These are phyloP conservation scores for Spongia lamella DNA, from an alignment of 37 sponge, comb jelly and placozoan genomes.

Conservation along the genomic window DNA sequence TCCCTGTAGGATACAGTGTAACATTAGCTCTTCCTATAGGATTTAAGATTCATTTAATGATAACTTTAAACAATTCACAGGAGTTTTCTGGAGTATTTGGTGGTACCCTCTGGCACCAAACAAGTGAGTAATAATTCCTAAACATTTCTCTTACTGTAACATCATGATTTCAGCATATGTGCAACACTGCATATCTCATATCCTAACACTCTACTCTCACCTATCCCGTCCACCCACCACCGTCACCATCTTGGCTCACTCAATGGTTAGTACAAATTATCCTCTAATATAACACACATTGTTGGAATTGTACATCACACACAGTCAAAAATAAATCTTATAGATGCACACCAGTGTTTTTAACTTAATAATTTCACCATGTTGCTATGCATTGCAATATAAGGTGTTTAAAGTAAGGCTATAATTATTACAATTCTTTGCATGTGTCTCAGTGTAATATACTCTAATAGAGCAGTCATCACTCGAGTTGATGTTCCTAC, in stretches of 20 bases:
- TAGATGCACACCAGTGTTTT: too few species aligned
- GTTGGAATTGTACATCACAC: too few species aligned
- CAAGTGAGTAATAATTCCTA: constrained; percentile 11
- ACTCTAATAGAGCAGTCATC: neutral
- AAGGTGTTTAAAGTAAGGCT: too few species aligned
- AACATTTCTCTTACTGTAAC: neutral
- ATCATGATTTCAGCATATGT: constrained; percentile 40
- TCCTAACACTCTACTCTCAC: constrained; percentile 57
- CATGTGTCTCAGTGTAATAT: too few species aligned
- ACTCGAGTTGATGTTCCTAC: too few species aligned
- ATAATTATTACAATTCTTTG: too few species aligned
- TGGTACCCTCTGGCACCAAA: constrained; percentile 48
- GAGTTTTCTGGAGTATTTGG: constrained; percentile 77
- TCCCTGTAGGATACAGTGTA: too few species aligned
- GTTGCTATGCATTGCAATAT: too few species aligned
- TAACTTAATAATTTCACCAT: too few species aligned
- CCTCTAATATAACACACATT: too few species aligned
- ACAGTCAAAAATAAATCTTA: too few species aligned
- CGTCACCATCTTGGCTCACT: constrained; percentile 62
- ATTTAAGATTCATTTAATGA: neutral
- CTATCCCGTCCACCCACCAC: constrained; percentile 25
- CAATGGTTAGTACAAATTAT: constrained; percentile 58
- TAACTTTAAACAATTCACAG: constrained; percentile 6
- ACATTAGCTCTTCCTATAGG: neutral
- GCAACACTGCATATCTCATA: constrained; percentile 41